A percentile compares a stretch with the other conserved stretches of the same genome.
Conservation (phyloP, 2,888 invertebrate species). For the Drosophila emarginata region DNA sequence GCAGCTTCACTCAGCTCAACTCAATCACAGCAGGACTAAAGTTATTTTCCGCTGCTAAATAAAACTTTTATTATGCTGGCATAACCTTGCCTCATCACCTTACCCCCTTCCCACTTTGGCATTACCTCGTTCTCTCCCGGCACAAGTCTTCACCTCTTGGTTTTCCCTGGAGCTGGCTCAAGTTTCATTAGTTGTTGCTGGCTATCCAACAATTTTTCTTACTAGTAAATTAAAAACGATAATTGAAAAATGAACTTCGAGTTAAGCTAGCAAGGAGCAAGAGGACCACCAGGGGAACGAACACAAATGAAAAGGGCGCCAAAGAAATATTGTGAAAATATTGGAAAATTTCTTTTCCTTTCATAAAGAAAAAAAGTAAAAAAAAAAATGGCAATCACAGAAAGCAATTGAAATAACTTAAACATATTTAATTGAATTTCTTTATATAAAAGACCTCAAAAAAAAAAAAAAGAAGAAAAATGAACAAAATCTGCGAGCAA, state of each 20-base stretch:
- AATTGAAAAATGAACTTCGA: constrained; percentile 69
- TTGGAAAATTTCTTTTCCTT: constrained; percentile 64
- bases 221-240: constrained; percentile 77
- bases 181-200: constrained; percentile 72
- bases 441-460: constrained; percentile 5
- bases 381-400: constrained; percentile 40
- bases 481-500: neutral
- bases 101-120: neutral
- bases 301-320: constrained; percentile 1
- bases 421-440: constrained; percentile 17
- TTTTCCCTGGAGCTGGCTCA: constrained; percentile 31
- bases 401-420: constrained; percentile 26
- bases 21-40: constrained; percentile 73
- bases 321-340: constrained; percentile 54
- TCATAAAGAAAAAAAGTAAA: constrained; percentile 37
- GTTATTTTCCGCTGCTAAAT: constrained; percentile 57
- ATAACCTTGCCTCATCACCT: constrained; percentile 27
- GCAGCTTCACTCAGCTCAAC: constrained; percentile 52
- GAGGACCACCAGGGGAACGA: neutral
- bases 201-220: constrained; percentile 62
- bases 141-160: neutral
- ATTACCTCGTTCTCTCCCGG: neutral
- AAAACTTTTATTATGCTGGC: constrained; percentile 67
- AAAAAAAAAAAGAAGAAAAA: no score
- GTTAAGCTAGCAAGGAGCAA: constrained; percentile 19